Evolutionary conservation across 92 coral and sea anemone species (phyloP).

Genomic region (Phenganax marumi): DNA sequence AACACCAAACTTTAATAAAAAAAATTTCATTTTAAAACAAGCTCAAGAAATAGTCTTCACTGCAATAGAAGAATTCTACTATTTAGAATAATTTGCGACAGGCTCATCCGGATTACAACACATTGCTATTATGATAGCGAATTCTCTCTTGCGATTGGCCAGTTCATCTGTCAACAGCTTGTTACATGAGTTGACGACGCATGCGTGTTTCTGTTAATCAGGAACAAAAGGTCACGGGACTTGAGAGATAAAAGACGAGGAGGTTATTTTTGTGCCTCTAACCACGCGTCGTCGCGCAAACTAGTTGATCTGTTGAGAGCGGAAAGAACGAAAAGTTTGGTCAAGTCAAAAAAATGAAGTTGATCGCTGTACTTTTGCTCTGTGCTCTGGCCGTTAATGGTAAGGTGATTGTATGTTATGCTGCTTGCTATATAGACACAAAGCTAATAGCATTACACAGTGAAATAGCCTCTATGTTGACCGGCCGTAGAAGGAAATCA

Average conservation of each 20-base stretch:
- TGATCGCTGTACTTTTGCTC: constrained; percentile 65
- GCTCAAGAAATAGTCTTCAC: no score
- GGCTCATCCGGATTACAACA: constrained; percentile 9
- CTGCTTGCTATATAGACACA: no score
- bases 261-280: background rate
- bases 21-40: no score
- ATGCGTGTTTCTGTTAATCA: background rate
- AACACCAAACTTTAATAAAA: no score
- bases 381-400: constrained; percentile 69
- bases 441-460: background rate
- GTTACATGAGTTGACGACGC: background rate
- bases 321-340: background rate
- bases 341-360: constrained; percentile 52
- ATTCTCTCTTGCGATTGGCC: constrained; percentile 8
- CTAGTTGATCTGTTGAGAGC: background rate
- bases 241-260: background rate
- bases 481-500: no score
- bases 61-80: no score
- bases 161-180: constrained; percentile 6
- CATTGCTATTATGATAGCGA: background rate
- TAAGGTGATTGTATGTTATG: constrained; percentile 47
- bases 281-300: constrained; percentile 1
- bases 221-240: background rate
- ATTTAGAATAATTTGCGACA: no score
- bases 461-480: background rate